phyloP scores from a whole-genome alignment of 2,797 vertebrate species.

The Bufotes viridis region DNA sequence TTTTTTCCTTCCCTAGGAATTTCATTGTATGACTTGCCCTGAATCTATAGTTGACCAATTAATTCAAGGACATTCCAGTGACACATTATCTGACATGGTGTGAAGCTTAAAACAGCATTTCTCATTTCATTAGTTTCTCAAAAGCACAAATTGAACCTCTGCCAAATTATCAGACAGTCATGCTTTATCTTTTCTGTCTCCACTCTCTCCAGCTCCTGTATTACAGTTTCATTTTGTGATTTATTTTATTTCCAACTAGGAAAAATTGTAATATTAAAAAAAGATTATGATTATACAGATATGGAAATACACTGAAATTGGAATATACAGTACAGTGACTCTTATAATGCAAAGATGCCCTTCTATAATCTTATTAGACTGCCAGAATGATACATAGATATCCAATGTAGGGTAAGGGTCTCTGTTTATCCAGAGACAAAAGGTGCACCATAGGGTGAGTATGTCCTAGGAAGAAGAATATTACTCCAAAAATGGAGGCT shows the following conservation, averaged over 20 bases:
- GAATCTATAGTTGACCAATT: slow-evolving; percentile 72
- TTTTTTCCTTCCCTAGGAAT: slow-evolving; percentile 55
- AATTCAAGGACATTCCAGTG: slow-evolving; percentile 76
- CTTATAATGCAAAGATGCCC: not conserved
- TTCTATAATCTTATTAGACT: not conserved
- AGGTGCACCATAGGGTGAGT: too few species aligned
- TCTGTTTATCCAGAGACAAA: too few species aligned
- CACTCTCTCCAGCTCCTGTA: slow-evolving; percentile 46
- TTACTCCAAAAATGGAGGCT: too few species aligned
- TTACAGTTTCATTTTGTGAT: slow-evolving; percentile 52
- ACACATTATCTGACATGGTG: slow-evolving; percentile 74
- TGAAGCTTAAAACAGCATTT: slow-evolving; percentile 77
- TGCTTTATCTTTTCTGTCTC: slow-evolving; percentile 70
- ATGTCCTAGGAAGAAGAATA: too few species aligned
- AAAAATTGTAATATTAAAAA: slow-evolving; percentile 68
- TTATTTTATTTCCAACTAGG: slow-evolving; percentile 65
- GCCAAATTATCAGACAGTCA: slow-evolving; percentile 71
- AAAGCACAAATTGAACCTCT: slow-evolving; percentile 72
- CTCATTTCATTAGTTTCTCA: slow-evolving; percentile 78
- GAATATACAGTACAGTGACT: not conserved
- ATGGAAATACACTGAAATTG: not conserved
- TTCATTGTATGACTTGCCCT: slow-evolving; percentile 68
- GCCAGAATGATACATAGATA: not conserved
- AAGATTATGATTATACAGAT: slow-evolving; percentile 2
- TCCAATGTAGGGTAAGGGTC: too few species aligned